These are phyloP conservation scores for Tenthredo mesomela DNA, from an alignment of 2,888 invertebrate species.

Conservation along the genomic window DNA sequence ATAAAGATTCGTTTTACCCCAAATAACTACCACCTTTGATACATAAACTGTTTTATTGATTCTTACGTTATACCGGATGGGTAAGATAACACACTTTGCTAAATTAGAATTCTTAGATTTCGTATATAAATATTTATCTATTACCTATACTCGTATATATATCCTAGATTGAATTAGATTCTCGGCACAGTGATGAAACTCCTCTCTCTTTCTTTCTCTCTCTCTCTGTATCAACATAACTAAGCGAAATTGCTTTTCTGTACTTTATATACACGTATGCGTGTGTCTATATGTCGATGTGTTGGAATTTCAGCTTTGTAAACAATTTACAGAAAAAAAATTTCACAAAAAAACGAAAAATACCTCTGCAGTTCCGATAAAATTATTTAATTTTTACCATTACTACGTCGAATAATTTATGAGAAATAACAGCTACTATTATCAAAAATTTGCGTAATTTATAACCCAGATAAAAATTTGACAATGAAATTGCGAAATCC, in stretches of 20 bases:
- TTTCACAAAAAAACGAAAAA: not conserved
- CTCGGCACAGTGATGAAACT: not conserved
- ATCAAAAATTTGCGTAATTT: too few relatives aligned
- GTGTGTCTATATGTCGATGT: not conserved
- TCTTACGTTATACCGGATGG: not conserved
- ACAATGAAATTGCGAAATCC: too few relatives aligned
- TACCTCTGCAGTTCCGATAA: not conserved
- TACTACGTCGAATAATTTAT: not conserved
- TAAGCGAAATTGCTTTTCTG: not conserved
- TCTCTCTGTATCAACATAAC: not conserved
- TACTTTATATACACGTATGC: not conserved
- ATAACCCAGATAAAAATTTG: too few relatives aligned
- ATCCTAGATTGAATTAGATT: slow-evolving; percentile 1
- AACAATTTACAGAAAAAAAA: not conserved
- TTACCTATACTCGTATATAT: not conserved
- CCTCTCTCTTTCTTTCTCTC: not conserved
- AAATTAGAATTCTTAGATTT: slow-evolving; percentile 10
- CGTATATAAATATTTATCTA: not conserved
- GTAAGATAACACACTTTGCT: not conserved
- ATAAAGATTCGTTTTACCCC: too few relatives aligned
- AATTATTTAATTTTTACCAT: not conserved
- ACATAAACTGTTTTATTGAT: not conserved
- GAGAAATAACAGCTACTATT: too few relatives aligned
- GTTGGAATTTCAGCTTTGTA: not conserved
- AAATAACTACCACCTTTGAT: not conserved